Conservation (phyloP, 2,888 invertebrate genomes). For the Athalia rosae region DNA sequence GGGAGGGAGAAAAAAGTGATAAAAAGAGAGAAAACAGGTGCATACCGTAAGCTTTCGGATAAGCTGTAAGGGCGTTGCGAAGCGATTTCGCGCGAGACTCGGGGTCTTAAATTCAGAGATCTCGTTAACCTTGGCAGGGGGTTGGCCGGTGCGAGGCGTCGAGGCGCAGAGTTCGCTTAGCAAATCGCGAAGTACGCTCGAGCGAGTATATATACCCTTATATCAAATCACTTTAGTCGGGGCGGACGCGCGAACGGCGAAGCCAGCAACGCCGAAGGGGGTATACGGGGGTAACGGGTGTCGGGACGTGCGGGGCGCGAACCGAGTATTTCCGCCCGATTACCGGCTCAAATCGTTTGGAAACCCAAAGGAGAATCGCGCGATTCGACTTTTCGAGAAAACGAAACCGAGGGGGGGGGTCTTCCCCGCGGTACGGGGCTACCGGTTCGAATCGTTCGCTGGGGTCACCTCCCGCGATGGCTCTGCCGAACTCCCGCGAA, state of each 20-base stretch:
- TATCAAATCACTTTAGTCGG: conserved; percentile 54
- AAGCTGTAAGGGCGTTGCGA: background rate
- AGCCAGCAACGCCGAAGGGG: conserved; percentile 21
- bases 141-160: no score
- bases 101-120: conserved; percentile 38
- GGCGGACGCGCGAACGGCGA: conserved; percentile 46
- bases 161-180: conserved; percentile 14
- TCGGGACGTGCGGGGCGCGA: conserved; percentile 32
- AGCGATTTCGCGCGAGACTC: conserved; percentile 10
- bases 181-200: conserved; percentile 35
- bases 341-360: conserved; percentile 59
- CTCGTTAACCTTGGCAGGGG: conserved; percentile 42
- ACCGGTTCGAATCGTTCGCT: conserved; percentile 8
- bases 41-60: no score
- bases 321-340: conserved; percentile 56
- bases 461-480: conserved; percentile 13
- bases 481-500: background rate
- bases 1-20: background rate
- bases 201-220: conserved; percentile 39
- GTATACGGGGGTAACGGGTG: background rate
- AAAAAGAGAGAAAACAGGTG: conserved; percentile 4
- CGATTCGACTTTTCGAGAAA: conserved; percentile 41
- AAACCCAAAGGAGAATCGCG: conserved; percentile 50
- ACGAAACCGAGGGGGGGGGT: conserved; percentile 18
- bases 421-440: conserved; percentile 1